A percentile compares a stretch with the other conserved stretches of the same genome.
Evolutionary conservation across 2,888 invertebrate species (phyloP).

Genomic region (Chymomyza procnemis): DNA sequence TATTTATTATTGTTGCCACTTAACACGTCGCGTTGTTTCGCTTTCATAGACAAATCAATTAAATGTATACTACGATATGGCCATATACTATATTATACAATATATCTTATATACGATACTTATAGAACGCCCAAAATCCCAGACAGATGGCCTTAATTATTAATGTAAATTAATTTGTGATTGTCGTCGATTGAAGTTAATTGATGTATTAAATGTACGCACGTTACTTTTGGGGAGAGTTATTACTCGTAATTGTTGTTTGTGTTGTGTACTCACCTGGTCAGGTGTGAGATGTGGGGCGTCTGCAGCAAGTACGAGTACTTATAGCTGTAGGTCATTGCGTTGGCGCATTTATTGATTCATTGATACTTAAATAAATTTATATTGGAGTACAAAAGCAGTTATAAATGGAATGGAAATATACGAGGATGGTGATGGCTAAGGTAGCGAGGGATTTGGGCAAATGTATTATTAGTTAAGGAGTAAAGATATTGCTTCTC

Average conservation of each 20-base stretch:
- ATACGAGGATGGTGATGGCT: too few relatives aligned
- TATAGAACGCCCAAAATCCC: slow-evolving; percentile 55
- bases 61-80: not conserved
- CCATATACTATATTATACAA: not conserved
- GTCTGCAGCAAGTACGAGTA: not conserved
- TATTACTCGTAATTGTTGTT: not conserved
- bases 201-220: not conserved
- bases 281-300: not conserved
- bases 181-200: not conserved
- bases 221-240: not conserved
- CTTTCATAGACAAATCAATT: slow-evolving; percentile 46
- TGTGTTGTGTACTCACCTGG: not conserved
- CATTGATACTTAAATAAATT: too few relatives aligned
- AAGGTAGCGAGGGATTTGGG: too few relatives aligned
- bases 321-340: slow-evolving; percentile 25
- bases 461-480: too few relatives aligned
- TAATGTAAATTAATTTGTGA: slow-evolving; percentile 59
- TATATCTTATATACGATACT: slow-evolving; percentile 23
- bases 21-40: not conserved
- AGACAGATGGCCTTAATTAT: slow-evolving; percentile 58
- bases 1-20: not conserved
- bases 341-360: slow-evolving; percentile 69
- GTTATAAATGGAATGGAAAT: too few relatives aligned
- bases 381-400: not conserved
- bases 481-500: too few relatives aligned